phyloP scores from a whole-genome alignment of 2,797 vertebrate species.

The Semotilus atromaculatus region DNA sequence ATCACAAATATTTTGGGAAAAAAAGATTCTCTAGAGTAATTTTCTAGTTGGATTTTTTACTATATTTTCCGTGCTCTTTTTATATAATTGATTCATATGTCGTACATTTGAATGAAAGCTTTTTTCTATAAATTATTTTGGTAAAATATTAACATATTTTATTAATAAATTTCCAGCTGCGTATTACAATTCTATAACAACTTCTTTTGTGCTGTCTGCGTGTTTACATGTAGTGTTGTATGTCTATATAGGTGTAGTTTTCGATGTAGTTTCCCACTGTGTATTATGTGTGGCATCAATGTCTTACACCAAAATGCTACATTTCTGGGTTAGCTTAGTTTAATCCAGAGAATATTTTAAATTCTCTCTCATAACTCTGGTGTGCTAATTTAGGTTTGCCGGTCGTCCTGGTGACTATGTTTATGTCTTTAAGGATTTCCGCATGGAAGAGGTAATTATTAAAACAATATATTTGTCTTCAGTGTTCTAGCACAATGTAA shows the following conservation, averaged over 20 bases:
- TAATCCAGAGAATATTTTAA: neutral
- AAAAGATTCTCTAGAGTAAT: neutral
- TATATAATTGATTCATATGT: neutral
- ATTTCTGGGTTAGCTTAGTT: neutral
- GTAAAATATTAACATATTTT: neutral
- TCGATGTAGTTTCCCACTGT: neutral
- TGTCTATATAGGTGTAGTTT: neutral
- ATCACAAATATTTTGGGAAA: neutral
- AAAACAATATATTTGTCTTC: constrained; percentile 13
- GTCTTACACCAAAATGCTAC: neutral
- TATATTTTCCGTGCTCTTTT: neutral
- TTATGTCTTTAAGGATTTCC: constrained; percentile 91
- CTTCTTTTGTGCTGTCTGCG: constrained; percentile 13
- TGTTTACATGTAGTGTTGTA: constrained; percentile 15
- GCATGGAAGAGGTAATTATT: constrained; percentile 91
- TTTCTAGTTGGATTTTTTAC: neutral
- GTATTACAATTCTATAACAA: neutral
- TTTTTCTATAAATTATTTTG: neutral
- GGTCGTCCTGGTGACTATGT: constrained; percentile 93
- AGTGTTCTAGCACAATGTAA: constrained; percentile 16
- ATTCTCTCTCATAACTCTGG: neutral
- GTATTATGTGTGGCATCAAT: neutral
- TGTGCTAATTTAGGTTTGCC: constrained; percentile 83
- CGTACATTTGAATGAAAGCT: neutral
- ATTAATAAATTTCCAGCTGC: neutral